These are phyloP conservation scores for Cynopterus brachyotis DNA, from an alignment of 2,113 vertebrate species.

Conservation along the genomic window DNA sequence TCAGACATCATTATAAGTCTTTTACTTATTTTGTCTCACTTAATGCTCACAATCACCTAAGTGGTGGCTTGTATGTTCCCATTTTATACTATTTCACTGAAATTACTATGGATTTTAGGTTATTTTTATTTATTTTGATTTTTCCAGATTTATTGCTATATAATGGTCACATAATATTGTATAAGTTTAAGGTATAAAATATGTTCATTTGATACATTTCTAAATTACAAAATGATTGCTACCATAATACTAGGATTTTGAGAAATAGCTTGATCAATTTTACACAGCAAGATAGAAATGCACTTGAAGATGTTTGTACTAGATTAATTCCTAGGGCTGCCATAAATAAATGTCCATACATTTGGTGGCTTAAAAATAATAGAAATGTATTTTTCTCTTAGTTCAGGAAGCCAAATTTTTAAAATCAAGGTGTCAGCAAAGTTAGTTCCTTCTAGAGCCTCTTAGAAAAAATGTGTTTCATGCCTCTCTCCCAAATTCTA, in stretches of 20 bases:
- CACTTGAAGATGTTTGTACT: not conserved
- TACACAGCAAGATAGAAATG: not conserved
- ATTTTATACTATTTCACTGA: not conserved
- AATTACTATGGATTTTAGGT: not conserved
- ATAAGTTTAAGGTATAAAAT: not conserved
- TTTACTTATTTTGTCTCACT: not conserved
- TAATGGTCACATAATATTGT: not conserved
- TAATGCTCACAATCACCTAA: not conserved
- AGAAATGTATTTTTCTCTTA: not conserved
- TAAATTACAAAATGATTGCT: not conserved
- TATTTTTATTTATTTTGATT: not conserved
- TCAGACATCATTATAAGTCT: not conserved
- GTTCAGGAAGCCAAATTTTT: not conserved
- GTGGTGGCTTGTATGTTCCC: too few relatives aligned
- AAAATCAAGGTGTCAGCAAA: not conserved
- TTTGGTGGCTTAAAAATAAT: not conserved
- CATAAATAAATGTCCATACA: not conserved
- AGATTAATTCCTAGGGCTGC: not conserved
- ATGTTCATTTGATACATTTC: not conserved
- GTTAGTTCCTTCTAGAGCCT: not conserved
- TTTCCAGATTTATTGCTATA: not conserved
- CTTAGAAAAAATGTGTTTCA: rapidly evolving
- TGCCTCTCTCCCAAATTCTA: not conserved
- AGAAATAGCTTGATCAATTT: not conserved
- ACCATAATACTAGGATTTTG: not conserved